Conservation (phyloP, 1,140 invertebrate genomes). For the Drosophila burlai region DNA sequence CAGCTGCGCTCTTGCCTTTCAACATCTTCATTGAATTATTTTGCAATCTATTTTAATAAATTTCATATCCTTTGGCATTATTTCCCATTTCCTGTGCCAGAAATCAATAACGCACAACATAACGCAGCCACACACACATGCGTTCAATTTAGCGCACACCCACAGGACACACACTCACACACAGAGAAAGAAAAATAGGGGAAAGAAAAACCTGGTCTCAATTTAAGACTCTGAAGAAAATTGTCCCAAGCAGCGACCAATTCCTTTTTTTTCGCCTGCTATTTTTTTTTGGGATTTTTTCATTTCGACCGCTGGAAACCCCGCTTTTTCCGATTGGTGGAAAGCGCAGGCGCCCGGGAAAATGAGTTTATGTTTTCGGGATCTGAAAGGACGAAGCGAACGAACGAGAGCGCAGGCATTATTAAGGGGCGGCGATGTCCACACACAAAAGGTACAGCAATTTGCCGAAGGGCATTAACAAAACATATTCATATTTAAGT, state of each 20-base stretch:
- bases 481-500: conserved; percentile 50
- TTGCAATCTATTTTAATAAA: conserved; percentile 78
- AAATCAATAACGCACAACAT: conserved; percentile 75
- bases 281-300: conserved; percentile 31
- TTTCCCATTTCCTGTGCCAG: conserved; percentile 56
- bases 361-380: conserved; percentile 23
- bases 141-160: conserved; percentile 28
- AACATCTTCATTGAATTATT: conserved; percentile 75
- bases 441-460: conserved; percentile 54
- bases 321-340: conserved; percentile 7
- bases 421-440: conserved; percentile 26
- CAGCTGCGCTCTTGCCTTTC: conserved; percentile 28
- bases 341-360: conserved; percentile 39
- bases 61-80: conserved; percentile 73
- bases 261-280: conserved; percentile 16
- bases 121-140: conserved; percentile 40
- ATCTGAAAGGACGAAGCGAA: conserved; percentile 23
- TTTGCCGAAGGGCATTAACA: conserved; percentile 45
- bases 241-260: conserved; percentile 39
- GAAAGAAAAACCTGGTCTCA: conserved; percentile 42
- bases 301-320: conserved; percentile 3
- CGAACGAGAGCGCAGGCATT: conserved; percentile 9
- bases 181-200: neutral
- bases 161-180: conserved; percentile 1
- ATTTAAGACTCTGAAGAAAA: conserved; percentile 42